Evolutionary conservation across 53 echinoderm and acorn worm species (phyloP).

Genomic region (Actinopyga echinites): DNA sequence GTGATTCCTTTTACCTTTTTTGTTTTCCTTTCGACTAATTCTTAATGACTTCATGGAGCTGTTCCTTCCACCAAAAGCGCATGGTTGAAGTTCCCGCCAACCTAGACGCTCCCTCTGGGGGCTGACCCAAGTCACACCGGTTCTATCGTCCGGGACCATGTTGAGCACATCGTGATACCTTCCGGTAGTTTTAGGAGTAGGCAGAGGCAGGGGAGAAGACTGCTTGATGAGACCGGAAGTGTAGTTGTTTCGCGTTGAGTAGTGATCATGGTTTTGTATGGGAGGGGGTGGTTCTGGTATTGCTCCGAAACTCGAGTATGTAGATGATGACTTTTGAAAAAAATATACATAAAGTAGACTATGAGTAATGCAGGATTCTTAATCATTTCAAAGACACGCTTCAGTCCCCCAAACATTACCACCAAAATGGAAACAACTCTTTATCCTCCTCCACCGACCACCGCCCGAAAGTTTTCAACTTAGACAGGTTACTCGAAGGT

Average conservation of each 20-base stretch:
- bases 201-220: neutral
- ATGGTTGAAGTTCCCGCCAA: conserved; percentile 2
- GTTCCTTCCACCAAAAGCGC: neutral
- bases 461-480: too few species aligned
- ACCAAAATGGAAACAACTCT: too few species aligned
- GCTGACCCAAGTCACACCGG: conserved; percentile 17
- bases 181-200: neutral
- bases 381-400: neutral
- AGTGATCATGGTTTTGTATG: conserved; percentile 1
- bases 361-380: too few species aligned
- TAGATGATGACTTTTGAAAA: neutral
- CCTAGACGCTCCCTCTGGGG: conserved; percentile 8
- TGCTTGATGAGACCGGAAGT: neutral
- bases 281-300: neutral
- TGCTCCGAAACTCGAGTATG: neutral
- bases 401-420: neutral
- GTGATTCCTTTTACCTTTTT: conserved; percentile 18
- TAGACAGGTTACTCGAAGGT: too few species aligned
- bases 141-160: conserved; percentile 1
- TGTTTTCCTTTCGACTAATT: conserved; percentile 4
- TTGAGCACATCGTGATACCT: conserved; percentile 9
- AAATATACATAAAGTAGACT: neutral
- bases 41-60: neutral
- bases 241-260: neutral
- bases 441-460: too few species aligned